Percentiles rank a stretch among this genome's conserved stretches.
Conservation (phyloP, 2,888 invertebrate species). For the Alcis repandata region DNA sequence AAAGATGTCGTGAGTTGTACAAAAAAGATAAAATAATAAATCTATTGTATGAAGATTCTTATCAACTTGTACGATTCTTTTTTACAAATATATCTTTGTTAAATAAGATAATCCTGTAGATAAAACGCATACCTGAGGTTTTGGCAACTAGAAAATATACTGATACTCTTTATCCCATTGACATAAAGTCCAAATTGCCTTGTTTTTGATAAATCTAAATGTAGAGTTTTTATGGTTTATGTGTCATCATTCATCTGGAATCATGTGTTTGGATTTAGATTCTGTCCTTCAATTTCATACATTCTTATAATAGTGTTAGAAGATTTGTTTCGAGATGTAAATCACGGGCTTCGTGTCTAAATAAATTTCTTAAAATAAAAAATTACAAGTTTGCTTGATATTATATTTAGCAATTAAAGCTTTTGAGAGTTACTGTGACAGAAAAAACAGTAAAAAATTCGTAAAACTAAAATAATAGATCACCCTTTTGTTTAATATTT, state of each 20-base stretch:
- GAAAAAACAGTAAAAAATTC: too few relatives aligned
- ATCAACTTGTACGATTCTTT: not conserved
- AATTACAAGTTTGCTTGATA: not conserved
- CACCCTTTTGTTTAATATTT: slow-evolving; percentile 32
- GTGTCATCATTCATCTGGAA: slow-evolving; percentile 21
- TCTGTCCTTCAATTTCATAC: slow-evolving; percentile 13
- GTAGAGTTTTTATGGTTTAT: not conserved
- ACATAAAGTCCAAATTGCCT: slow-evolving; percentile 9
- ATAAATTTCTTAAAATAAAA: not conserved
- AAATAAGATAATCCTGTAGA: slow-evolving; percentile 28
- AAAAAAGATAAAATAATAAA: not conserved
- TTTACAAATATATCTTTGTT: slow-evolving; percentile 20
- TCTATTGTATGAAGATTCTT: too few relatives aligned
- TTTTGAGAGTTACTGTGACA: too few relatives aligned
- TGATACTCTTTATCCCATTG: not conserved
- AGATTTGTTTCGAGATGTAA: slow-evolving; percentile 13
- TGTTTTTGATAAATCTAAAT: not conserved
- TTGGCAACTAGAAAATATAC: not conserved
- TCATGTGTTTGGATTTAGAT: slow-evolving; percentile 32
- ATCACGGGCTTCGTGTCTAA: not conserved
- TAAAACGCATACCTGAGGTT: slow-evolving; percentile 1
- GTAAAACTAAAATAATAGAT: not conserved
- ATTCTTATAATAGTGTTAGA: slow-evolving; percentile 1
- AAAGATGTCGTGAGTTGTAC: slow-evolving; percentile 18
- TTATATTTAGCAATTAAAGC: too few relatives aligned